Evolutionary conservation across 2,888 invertebrate genomes (phyloP), one percentile per base, ranked within the genome.

Genomic region (Macrosiphum euphorbiae): DNA sequence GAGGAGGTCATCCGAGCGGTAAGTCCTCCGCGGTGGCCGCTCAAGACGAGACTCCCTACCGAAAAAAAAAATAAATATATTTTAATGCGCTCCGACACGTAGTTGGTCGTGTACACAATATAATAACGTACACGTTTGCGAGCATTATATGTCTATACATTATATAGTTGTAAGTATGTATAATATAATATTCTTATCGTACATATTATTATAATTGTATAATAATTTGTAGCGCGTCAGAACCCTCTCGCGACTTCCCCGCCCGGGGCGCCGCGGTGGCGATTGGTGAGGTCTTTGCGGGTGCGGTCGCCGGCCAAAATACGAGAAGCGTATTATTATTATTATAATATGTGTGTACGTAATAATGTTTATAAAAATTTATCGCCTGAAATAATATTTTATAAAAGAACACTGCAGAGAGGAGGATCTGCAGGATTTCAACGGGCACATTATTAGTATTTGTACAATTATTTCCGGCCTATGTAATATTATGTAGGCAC

Each of bases 21-120:
- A 84, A 93, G 55, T 92, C 88, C 11, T 58, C 58, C 44, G 52
- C 67, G 92, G 87, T 61, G 86, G 87, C 87, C 61, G 44, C 50
- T 16, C 13, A 44, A 47, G 47, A 92, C 87, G 47, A 92, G 47
- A 92, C 87, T 41, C 61, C 47, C 24, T 50, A 92, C 61, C 50
- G 87, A 87, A 92, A 92, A 67, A 47, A 44, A 44, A 44, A 44
- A 35, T n/a, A n/a, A 61, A 61, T 61, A n/a, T 41, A 47, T 61
- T 67, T 78, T 90, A n/a, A 58, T 47, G 20, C 47, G 11, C 47
- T 86, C 35, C 11, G 44, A 90, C 89, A 26, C 58, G 58, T n/a
- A n/a, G n/a, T 58, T 58, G 90, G 26, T 67, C 61, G 47, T 47
- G 8, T n/a, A 28, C 41, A 20, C 41, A n/a, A n/a, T n/a, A 44